Base-by-base conservation (phyloP, 2,888 invertebrate genomes). In the Macrosoma leucophasiata region DNA sequence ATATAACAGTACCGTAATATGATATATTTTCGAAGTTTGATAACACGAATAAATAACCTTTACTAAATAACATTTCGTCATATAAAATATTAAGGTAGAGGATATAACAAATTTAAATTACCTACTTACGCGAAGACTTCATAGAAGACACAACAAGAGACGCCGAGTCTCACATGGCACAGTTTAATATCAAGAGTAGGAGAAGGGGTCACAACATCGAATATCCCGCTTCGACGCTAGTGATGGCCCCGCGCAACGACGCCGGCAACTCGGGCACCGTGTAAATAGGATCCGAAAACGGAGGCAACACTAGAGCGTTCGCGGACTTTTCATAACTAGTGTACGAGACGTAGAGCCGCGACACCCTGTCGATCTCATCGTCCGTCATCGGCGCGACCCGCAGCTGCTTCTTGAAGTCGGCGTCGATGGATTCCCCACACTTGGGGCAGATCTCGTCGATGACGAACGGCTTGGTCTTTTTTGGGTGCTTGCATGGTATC, bases 251-350 rank as follows among this genome's bases (percentile, higher is more conserved):
- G 11, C 62, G 65, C 15, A 78, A 52, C 5, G 70, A 62, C 9
- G 49, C 41, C 2, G 84, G 77, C 12, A 77, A 48, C 33, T 79
- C 81, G 1, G 84, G 84, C 41, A 70, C 42, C 35, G 47, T 57
- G 50, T 78, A 84, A 32, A 82, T 78, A 4, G 81, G 69, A 45
- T 84, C 78, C 3, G 77, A 57, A 8, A 75, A 50, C 1, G 79
- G 75, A n/a, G 82, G 84, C 52, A 84, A 48, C 36, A 47, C 47
- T 30, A 84, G 48, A 28, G 73, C 69, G 27, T 67, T 67, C 20
- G 51, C 55, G 0, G 78, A 69, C 42, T 67, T 71, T 55, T 81
- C 76, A 39, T 84, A 81, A 40, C 59, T 63, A 33, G 48, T 61
- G 39, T 65, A 72, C 14, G 81, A 62, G 24, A 71, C 52, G 42